These are phyloP conservation scores for Drosophila algonquin DNA, from an alignment of 2,888 invertebrate species.

Conservation along the genomic window DNA sequence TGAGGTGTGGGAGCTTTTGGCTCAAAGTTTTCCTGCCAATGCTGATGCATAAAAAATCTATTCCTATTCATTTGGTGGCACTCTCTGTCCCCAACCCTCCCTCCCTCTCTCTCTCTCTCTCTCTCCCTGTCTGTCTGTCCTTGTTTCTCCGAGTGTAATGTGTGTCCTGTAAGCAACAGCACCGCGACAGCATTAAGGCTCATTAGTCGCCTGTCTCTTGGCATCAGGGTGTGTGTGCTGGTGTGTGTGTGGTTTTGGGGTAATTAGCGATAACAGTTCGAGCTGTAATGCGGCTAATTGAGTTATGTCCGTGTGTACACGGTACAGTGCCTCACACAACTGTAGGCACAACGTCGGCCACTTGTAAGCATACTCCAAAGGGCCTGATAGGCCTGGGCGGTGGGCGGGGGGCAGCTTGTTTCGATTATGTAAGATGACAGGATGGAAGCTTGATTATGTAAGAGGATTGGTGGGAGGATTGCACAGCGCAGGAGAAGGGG, in stretches of 20 bases:
- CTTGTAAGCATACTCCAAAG: not conserved
- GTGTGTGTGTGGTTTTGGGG: constrained; percentile 21
- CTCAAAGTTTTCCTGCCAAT: constrained; percentile 12
- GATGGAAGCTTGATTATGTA: not conserved
- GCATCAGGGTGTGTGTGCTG: not conserved
- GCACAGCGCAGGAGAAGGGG: not conserved
- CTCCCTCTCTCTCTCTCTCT: not conserved
- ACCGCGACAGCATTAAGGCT: constrained; percentile 36
- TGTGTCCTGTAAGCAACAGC: not conserved
- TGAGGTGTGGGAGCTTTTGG: constrained; percentile 28
- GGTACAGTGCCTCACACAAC: constrained; percentile 18
- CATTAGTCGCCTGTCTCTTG: constrained; percentile 24
- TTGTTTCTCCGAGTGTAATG: not conserved
- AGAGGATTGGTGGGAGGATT: not conserved
- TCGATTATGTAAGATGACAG: not conserved
- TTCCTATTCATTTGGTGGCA: constrained; percentile 32
- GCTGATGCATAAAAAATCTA: constrained; percentile 28
- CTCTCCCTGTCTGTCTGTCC: not conserved
- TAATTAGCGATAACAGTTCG: constrained; percentile 43
- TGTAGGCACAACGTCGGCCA: constrained; percentile 11
- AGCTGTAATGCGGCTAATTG: constrained; percentile 44
- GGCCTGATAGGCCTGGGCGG: too few relatives aligned
- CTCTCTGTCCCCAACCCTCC: not conserved
- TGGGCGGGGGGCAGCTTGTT: too few relatives aligned
- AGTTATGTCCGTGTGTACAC: constrained; percentile 32